These are phyloP conservation scores for Microcebus jonahi DNA, from an alignment of 2,113 vertebrate species.

Conservation along the genomic window DNA sequence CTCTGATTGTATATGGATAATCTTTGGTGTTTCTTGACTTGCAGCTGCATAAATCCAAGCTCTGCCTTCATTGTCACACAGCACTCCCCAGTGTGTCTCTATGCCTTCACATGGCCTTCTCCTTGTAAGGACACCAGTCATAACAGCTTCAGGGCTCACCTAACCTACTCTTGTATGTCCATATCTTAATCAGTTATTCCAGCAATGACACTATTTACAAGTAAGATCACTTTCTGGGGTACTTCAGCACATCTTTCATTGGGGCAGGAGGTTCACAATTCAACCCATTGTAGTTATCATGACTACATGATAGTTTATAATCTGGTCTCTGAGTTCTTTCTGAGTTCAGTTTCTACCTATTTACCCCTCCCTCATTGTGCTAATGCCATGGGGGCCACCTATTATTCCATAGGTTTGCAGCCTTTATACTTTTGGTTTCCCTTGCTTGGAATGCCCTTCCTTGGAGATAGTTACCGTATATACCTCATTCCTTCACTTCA, in stretches of 20 bases:
- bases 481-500: background rate
- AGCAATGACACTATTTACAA: background rate
- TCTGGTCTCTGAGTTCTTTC: background rate
- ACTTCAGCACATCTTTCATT: background rate
- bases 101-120: background rate
- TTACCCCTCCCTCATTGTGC: background rate
- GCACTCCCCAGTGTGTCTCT: background rate
- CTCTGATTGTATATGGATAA: background rate
- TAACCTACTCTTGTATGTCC: background rate
- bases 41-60: fast-evolving
- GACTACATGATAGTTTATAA: too few species aligned
- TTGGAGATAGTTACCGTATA: background rate
- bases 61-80: background rate
- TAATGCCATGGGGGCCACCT: background rate
- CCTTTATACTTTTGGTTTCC: background rate
- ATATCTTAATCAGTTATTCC: background rate
- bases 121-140: background rate
- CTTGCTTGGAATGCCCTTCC: background rate
- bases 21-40: background rate
- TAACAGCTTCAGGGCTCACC: background rate
- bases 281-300: background rate
- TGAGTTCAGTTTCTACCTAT: background rate
- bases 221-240: background rate
- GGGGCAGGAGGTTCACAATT: fast-evolving
- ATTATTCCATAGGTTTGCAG: background rate